These are phyloP conservation scores for Stenotaenia linearis DNA, from an alignment of 2,888 invertebrate species.

Conservation along the genomic window DNA sequence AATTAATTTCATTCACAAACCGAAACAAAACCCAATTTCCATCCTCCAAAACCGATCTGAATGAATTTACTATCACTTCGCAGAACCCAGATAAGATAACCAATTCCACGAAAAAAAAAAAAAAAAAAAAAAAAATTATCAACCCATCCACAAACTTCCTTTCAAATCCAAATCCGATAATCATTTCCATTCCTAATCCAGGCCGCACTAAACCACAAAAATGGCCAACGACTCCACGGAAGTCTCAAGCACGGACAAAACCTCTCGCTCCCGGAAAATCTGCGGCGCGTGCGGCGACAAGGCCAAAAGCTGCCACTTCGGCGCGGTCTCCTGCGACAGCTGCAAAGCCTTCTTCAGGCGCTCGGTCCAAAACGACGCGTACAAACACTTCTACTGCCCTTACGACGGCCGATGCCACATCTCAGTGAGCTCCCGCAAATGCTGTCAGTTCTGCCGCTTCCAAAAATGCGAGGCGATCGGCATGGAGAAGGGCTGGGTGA, in stretches of 20 bases:
- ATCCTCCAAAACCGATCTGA: too few species aligned
- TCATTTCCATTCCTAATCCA: not conserved
- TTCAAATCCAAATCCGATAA: not conserved
- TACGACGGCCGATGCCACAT: conserved; percentile 44
- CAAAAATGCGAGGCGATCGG: conserved; percentile 46
- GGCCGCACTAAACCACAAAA: not conserved
- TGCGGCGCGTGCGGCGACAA: conserved; percentile 47
- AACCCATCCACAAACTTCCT: too few species aligned
- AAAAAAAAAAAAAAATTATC: too few species aligned
- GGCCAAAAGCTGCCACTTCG: conserved; percentile 48
- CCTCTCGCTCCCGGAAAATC: conserved; percentile 38
- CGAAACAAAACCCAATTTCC: too few species aligned
- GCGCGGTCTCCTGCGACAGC: conserved; percentile 47
- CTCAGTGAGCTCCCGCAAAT: conserved; percentile 44
- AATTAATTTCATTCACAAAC: too few species aligned
- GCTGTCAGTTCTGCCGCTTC: conserved; percentile 47
- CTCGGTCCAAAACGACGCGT: conserved; percentile 47
- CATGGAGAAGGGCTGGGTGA: conserved; percentile 49
- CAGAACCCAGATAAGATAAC: too few species aligned
- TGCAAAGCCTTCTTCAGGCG: conserved; percentile 49
- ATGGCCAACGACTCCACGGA: not conserved
- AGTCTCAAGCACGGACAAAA: not conserved
- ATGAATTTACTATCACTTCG: too few species aligned
- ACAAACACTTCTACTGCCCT: conserved; percentile 44
- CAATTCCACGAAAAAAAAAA: too few species aligned